A percentile compares a stretch with the other conserved stretches of the same genome.
Evolutionary conservation across 1,140 invertebrate genomes (phyloP).

Genomic region (Probaryconus sp.): DNA sequence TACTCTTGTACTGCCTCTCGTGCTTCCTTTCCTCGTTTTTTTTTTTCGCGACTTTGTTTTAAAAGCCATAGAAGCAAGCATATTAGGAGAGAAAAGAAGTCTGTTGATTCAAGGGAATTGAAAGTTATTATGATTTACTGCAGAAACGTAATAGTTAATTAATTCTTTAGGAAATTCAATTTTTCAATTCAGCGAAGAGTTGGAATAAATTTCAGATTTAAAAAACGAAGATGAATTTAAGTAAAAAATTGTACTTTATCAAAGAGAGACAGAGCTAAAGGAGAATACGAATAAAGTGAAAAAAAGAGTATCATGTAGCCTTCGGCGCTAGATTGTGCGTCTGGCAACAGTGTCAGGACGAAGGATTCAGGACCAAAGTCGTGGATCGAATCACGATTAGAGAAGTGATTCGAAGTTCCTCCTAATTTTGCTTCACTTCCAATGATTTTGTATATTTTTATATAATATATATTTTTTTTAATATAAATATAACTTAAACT

Average conservation of each 20-base stretch:
- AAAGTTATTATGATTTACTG: no score
- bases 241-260: no score
- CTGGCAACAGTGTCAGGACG: slow-evolving; percentile 69
- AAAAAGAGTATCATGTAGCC: slow-evolving; percentile 59
- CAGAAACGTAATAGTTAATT: no score
- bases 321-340: slow-evolving; percentile 61
- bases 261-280: slow-evolving; percentile 9
- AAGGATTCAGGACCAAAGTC: slow-evolving; percentile 56
- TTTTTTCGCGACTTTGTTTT: slow-evolving; percentile 20
- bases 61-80: slow-evolving; percentile 16
- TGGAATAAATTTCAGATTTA: no score
- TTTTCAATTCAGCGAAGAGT: no score
- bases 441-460: slow-evolving; percentile 15
- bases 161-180: no score
- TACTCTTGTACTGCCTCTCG: slow-evolving; percentile 18
- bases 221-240: no score
- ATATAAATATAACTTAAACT: background rate
- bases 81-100: slow-evolving; percentile 23
- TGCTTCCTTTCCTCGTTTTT: slow-evolving; percentile 34
- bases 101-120: no score
- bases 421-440: slow-evolving; percentile 39
- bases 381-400: slow-evolving; percentile 57
- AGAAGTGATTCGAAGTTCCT: slow-evolving; percentile 29
- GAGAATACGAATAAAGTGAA: slow-evolving; percentile 58
- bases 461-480: background rate